Evolutionary conservation across 2,888 invertebrate genomes (phyloP), one percentile per base, ranked within the genome.

Genomic region (Mythimna lalbum): DNA sequence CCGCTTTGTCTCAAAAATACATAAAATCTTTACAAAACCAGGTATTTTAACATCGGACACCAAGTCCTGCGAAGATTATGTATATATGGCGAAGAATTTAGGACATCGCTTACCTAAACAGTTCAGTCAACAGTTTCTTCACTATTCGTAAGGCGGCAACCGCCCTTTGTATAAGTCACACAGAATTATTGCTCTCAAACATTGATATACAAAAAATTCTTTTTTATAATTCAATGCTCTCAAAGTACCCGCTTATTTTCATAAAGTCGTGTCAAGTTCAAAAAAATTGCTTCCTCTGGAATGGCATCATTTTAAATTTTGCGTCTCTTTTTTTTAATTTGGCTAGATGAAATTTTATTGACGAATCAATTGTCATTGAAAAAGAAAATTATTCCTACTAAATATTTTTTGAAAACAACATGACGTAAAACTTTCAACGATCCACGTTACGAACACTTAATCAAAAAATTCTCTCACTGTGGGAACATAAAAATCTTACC

Each of bases 401-500:
- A 33, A 33, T 31, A n/a, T 43, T 33, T 33, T 52, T 1, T 17
- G 0, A 43, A 33, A 19, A 47, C 19, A 36, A 31, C 5, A 23
- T 23, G 4, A 2, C n/a, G 12, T 14, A n/a, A 63, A 36, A 33
- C 9, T 12, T 31, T 19, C 10, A 47, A 31, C 43, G n/a, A 55
- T 64, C 49, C 10, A 52, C 31, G 27, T 64, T 63, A 73, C 52
- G 31, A 57, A 72, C 43, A 64, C 56, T 17, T 62, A 66, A 81
- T 81, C 31, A 72, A 68, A 73, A 80, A 64, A 77, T 27, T 69
- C 57, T 50, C 43, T 31, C 12, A 21, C 49, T 53, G 73, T 78
- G 83, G 73, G 77, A 78, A 78, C 50, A 67, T 69, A 73, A 76
- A 73, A 75, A 69, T 73, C 73, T 74, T 63, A 69, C 77, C 72